Conservation (phyloP, 2,888 invertebrate species). For the Panzeria rudis region DNA sequence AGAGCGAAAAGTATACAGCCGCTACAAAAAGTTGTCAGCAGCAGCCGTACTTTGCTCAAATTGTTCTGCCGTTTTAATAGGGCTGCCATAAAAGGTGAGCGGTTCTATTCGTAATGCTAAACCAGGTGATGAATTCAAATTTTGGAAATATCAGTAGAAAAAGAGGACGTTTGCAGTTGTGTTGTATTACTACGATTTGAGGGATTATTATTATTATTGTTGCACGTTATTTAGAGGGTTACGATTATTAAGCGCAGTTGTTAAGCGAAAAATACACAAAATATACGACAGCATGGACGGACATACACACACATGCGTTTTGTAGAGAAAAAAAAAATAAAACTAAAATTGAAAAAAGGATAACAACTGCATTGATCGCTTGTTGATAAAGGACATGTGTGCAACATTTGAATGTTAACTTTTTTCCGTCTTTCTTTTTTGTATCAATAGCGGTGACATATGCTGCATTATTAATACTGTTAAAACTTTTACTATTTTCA, state of each 20-base stretch:
- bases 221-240: slow-evolving; percentile 55
- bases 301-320: slow-evolving; percentile 48
- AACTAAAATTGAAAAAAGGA: slow-evolving; percentile 52
- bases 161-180: slow-evolving; percentile 55
- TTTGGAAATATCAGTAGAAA: slow-evolving; percentile 14
- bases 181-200: slow-evolving; percentile 58
- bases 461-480: slow-evolving; percentile 58
- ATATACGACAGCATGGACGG: background rate
- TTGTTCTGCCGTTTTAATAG: slow-evolving; percentile 9
- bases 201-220: slow-evolving; percentile 68
- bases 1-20: slow-evolving; percentile 35
- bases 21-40: slow-evolving; percentile 52
- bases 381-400: slow-evolving; percentile 71
- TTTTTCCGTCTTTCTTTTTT: slow-evolving; percentile 6
- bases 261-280: slow-evolving; percentile 42
- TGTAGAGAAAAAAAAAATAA: slow-evolving; percentile 1
- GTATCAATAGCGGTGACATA: slow-evolving; percentile 50
- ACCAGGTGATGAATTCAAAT: slow-evolving; percentile 68
- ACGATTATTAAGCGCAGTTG: slow-evolving; percentile 67
- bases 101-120: slow-evolving; percentile 50
- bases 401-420: slow-evolving; percentile 52
- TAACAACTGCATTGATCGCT: slow-evolving; percentile 70
- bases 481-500: slow-evolving; percentile 43
- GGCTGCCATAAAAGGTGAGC: slow-evolving; percentile 59
- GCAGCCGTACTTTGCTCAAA: background rate